phyloP scores from a whole-genome alignment of 2,797 vertebrate species.

The Channa striata region DNA sequence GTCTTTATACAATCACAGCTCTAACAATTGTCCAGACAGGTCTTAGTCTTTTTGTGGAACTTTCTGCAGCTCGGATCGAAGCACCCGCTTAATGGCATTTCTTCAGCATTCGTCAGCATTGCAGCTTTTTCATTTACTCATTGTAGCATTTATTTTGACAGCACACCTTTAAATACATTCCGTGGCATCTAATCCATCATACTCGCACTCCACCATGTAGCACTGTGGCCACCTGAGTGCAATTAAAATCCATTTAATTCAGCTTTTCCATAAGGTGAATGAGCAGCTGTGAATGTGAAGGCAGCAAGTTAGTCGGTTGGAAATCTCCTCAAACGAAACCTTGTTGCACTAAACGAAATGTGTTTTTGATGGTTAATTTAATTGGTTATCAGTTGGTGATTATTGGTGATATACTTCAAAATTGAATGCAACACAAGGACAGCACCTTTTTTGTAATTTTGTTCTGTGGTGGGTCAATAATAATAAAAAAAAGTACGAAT shows the following conservation, averaged over 20 bases:
- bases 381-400: slow-evolving; percentile 1
- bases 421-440: background rate
- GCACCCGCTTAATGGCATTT: too few species aligned
- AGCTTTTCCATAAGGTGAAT: background rate
- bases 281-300: background rate
- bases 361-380: background rate
- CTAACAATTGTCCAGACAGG: too few species aligned
- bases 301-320: background rate
- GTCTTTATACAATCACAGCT: background rate
- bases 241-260: background rate
- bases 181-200: background rate
- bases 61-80: background rate
- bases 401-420: slow-evolving; percentile 1
- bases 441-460: slow-evolving; percentile 24
- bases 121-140: background rate
- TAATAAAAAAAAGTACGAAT: slow-evolving; percentile 32
- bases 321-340: background rate
- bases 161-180: too few species aligned
- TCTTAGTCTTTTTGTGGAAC: too few species aligned
- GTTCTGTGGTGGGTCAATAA: slow-evolving; percentile 9
- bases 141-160: background rate
- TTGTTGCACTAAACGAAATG: background rate
- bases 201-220: background rate
- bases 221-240: background rate
- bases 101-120: background rate